A percentile compares a stretch with the other conserved stretches of the same genome.
Evolutionary conservation across 35 echinoderm and acorn worm genomes (phyloP).

Genomic region (Anneissia japonica): DNA sequence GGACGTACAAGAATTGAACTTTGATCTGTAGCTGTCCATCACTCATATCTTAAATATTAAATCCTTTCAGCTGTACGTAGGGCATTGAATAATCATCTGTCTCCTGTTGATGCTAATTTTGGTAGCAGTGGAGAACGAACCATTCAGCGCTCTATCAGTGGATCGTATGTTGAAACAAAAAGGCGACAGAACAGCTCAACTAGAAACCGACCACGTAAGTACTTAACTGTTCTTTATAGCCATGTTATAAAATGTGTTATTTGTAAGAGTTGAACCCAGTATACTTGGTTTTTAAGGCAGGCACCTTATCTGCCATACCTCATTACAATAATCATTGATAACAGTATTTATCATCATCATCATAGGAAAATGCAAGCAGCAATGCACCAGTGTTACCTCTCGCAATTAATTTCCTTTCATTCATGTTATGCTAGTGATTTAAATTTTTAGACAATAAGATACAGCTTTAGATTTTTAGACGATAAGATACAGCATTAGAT

Average conservation of each 20-base stretch:
- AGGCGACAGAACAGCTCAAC: constrained; percentile 58
- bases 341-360: neutral
- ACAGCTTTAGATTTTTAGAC: too few species aligned
- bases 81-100: neutral
- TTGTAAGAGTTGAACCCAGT: too few species aligned
- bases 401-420: too few species aligned
- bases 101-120: neutral
- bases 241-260: too few species aligned
- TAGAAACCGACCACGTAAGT: constrained; percentile 81
- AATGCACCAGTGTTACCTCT: neutral
- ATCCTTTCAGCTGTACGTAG: neutral
- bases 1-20: too few species aligned
- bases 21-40: too few species aligned
- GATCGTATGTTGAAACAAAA: constrained; percentile 66
- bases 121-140: neutral
- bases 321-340: neutral
- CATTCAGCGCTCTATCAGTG: constrained; percentile 59
- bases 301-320: neutral
- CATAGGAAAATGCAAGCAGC: too few species aligned
- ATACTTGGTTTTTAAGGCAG: neutral
- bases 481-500: too few species aligned
- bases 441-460: too few species aligned
- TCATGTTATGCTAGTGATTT: too few species aligned
- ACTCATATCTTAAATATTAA: too few species aligned
- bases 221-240: too few species aligned